Evolutionary conservation across 1,140 invertebrate genomes (phyloP).

Genomic region (Bombus waltoni): DNA sequence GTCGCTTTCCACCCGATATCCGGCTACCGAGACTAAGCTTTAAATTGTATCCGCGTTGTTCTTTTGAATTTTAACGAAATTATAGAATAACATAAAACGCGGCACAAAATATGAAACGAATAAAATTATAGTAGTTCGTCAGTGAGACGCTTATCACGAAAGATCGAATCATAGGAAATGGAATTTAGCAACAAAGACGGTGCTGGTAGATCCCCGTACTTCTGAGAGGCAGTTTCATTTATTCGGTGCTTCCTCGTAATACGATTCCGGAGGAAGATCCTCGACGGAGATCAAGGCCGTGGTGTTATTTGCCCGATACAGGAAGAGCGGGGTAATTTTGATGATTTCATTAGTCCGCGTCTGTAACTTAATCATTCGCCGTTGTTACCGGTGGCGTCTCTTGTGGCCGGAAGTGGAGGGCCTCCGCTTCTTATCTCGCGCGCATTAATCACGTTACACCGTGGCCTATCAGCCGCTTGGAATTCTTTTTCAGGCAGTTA

Average conservation of each 20-base stretch:
- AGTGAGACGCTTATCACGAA: not conserved
- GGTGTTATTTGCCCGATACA: constrained; percentile 39
- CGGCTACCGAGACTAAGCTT: not conserved
- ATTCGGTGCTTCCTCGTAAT: constrained; percentile 29
- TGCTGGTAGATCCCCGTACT: not conserved
- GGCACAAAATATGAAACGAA: not conserved
- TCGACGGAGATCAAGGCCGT: constrained; percentile 5
- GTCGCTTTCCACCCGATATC: not conserved
- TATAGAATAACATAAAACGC: not conserved
- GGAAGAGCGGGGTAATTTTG: constrained; percentile 55
- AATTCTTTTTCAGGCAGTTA: constrained; percentile 47
- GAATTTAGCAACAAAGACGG: not conserved
- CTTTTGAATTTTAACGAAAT: not conserved
- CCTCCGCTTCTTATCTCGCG: constrained; percentile 56
- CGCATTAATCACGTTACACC: constrained; percentile 62
- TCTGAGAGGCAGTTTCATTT: constrained; percentile 19
- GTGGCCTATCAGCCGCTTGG: constrained; percentile 6
- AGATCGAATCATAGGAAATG: not conserved
- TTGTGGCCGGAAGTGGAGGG: constrained; percentile 47
- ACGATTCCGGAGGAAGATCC: constrained; percentile 30
- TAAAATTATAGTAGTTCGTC: not conserved
- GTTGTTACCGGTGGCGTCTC: constrained; percentile 37
- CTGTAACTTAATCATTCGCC: constrained; percentile 63
- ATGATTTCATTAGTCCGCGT: constrained; percentile 62
- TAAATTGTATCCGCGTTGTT: not conserved